These are phyloP conservation scores for Pollenia griseotomentosa DNA, from an alignment of 2,888 invertebrate genomes.

Conservation along the genomic window DNA sequence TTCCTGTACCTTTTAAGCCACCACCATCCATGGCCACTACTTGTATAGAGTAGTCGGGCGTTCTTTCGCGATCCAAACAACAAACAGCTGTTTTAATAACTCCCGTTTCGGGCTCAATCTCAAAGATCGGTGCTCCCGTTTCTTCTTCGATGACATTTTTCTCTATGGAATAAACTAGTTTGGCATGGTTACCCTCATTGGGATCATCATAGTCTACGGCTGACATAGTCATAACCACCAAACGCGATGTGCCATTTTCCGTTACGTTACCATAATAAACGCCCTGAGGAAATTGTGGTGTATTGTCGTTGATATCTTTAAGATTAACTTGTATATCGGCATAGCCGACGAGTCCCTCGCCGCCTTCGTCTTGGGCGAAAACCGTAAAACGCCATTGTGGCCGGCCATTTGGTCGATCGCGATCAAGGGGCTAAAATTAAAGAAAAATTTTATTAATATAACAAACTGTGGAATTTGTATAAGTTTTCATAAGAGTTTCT, in stretches of 20 bases:
- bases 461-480: neutral
- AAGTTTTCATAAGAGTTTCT: neutral
- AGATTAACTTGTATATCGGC: conserved; percentile 98
- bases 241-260: conserved; percentile 98
- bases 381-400: conserved; percentile 98
- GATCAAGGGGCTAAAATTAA: conserved; percentile 91
- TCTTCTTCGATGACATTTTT: conserved; percentile 98
- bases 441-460: neutral
- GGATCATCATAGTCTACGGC: conserved; percentile 98
- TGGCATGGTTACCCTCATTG: conserved; percentile 96
- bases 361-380: conserved; percentile 97
- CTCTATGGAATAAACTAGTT: conserved; percentile 96
- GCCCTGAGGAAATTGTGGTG: conserved; percentile 96
- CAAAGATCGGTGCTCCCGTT: conserved; percentile 97
- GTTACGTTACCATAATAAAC: conserved; percentile 97
- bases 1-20: conserved; percentile 94
- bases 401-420: conserved; percentile 97
- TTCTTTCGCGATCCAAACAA: conserved; percentile 95
- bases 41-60: conserved; percentile 97
- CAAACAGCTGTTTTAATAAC: conserved; percentile 97
- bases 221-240: conserved; percentile 99
- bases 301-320: conserved; percentile 98
- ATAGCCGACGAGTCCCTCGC: conserved; percentile 97
- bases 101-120: conserved; percentile 97
- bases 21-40: conserved; percentile 98